Evolutionary conservation across 2,797 vertebrate genomes (phyloP), one percentile per base, ranked within the genome.

Genomic region (Enteromius unitaeniatus): DNA sequence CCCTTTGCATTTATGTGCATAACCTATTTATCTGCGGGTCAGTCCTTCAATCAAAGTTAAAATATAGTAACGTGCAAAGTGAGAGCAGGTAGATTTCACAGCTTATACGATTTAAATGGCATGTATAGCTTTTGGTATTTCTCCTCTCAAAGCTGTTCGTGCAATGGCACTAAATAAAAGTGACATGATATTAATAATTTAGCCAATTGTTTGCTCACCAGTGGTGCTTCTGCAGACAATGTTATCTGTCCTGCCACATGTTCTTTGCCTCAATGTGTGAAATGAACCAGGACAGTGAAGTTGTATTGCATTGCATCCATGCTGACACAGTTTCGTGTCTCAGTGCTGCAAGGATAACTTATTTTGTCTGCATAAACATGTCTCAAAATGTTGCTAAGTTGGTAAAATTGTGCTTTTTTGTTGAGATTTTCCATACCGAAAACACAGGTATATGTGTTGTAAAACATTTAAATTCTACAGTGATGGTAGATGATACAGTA

Each of bases 201-300:
- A 51, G 8, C 2, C 28, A 40, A 82, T 55, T 53, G 72, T 82
- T 76, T 53, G 17, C 65, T 82, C 60, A 8, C 45, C n/a, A 40
- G 55, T 28, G 53, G 45, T 82, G 60, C 28, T 21, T 53, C 60
- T 67, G 60, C 51, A 17, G 17, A 51, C 60, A 42, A 42, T 67
- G 15, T 7, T 82, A 65, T 67, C 60, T 28, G 47, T 6, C 31
- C 45, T 67, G 58, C 72, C 80, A 82, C 72, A 82, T 67, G 72
- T 51, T 76, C 81, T 82, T 67, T 53, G 72, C 21, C 40, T 51
- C 67, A 75, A 82, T 76, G 81, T 51, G 60, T 75, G 60, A 75
- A 67, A 67, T 76, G 60, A 82, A 65, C 60, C 47, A 31, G 10
- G 21, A 19, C 45, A 67, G 45, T 76, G 45, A 75, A 67, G 47